A percentile compares a stretch with the other conserved stretches of the same genome.
phyloP scores from a whole-genome alignment of 2,113 vertebrate species.

The Tetraodon nigroviridis region DNA sequence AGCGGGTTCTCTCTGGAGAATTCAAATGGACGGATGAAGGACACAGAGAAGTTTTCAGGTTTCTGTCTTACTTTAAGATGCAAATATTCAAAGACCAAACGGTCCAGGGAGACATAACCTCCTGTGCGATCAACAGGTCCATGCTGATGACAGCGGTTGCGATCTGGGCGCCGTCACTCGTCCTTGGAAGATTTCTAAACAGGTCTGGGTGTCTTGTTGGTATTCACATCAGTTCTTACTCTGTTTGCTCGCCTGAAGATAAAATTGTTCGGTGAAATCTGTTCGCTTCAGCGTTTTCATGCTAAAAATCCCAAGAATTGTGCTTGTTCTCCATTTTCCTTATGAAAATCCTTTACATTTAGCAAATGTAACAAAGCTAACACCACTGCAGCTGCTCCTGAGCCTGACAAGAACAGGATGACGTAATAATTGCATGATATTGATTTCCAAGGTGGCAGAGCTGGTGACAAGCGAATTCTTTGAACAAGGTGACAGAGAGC shows the following conservation, averaged over 20 bases:
- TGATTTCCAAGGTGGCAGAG: slow-evolving; percentile 85
- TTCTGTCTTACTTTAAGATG: slow-evolving; percentile 12
- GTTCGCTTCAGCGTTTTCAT: not conserved
- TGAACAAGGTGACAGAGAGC: slow-evolving; percentile 96
- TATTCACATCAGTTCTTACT: too few relatives aligned
- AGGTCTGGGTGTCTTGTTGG: slow-evolving; percentile 74
- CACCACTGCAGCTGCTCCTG: too few relatives aligned
- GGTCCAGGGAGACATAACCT: slow-evolving; percentile 5
- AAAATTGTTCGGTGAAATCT: too few relatives aligned
- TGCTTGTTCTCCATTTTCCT: not conserved
- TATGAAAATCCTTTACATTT: not conserved
- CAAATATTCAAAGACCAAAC: not conserved
- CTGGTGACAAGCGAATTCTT: slow-evolving; percentile 98
- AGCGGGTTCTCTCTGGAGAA: slow-evolving; percentile 66
- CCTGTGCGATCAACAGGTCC: slow-evolving; percentile 77
- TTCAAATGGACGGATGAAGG: slow-evolving; percentile 74
- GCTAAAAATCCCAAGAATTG: not conserved
- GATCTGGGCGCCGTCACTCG: slow-evolving; percentile 98
- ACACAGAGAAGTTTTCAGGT: slow-evolving; percentile 74
- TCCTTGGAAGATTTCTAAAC: slow-evolving; percentile 98
- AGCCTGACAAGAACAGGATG: not conserved
- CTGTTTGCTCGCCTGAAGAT: too few relatives aligned
- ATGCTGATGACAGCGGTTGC: slow-evolving; percentile 99
- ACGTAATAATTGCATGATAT: slow-evolving; percentile 1
- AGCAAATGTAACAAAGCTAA: too few relatives aligned